phyloP scores from a whole-genome alignment of 2,888 invertebrate genomes.

The Biston stratarius region DNA sequence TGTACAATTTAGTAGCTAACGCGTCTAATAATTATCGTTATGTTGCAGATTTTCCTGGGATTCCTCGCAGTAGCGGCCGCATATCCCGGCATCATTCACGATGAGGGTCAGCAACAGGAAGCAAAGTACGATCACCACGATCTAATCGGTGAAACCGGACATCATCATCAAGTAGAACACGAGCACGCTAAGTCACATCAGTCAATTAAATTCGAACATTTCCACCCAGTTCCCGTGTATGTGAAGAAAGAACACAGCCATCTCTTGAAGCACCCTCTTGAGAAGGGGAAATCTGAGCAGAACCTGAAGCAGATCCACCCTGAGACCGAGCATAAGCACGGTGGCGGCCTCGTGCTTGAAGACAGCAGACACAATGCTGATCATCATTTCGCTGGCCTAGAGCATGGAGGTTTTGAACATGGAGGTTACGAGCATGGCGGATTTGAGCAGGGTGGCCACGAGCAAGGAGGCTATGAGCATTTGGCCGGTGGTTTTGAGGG shows the following conservation, averaged over 20 bases:
- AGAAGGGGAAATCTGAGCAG: constrained; percentile 87
- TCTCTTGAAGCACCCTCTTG: constrained; percentile 88
- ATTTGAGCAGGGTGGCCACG: constrained; percentile 50
- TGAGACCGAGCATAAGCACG: constrained; percentile 86
- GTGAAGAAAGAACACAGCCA: constrained; percentile 89
- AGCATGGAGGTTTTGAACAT: constrained; percentile 61
- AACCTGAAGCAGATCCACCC: constrained; percentile 88
- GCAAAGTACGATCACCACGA: constrained; percentile 74
- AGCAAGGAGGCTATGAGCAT: constrained; percentile 58
- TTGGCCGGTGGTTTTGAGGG: constrained; percentile 54
- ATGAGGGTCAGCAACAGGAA: constrained; percentile 73
- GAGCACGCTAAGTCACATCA: constrained; percentile 90
- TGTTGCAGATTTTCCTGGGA: constrained; percentile 79
- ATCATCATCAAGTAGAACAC: constrained; percentile 87
- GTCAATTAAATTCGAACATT: constrained; percentile 90
- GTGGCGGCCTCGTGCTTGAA: constrained; percentile 87
- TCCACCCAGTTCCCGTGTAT: constrained; percentile 90
- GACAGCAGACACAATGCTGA: constrained; percentile 83
- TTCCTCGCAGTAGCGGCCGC: constrained; percentile 78
- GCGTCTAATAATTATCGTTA: background rate
- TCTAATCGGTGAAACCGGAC: constrained; percentile 80
- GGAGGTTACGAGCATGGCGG: constrained; percentile 62
- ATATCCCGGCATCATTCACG: constrained; percentile 78
- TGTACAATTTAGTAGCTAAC: background rate
- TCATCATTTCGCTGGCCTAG: constrained; percentile 62